Percentiles rank a stretch among this genome's conserved stretches.
phyloP scores from a whole-genome alignment of 2,797 vertebrate species.

The Sebastes vulpes region DNA sequence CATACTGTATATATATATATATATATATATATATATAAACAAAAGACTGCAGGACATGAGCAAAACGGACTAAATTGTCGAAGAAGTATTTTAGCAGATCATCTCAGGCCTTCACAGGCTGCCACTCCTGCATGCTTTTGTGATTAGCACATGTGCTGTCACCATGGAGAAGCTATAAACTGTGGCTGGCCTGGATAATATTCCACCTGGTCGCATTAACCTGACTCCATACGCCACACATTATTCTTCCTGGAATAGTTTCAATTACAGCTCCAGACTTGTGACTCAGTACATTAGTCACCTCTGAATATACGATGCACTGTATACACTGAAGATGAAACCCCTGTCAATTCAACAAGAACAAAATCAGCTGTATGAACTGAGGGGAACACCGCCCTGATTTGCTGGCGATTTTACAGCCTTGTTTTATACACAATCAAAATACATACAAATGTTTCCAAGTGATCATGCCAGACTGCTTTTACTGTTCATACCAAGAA shows the following conservation, averaged over 20 bases:
- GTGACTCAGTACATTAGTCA: slow-evolving; percentile 44
- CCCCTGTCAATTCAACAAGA: not conserved
- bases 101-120: slow-evolving; percentile 2
- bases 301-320: not conserved
- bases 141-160: slow-evolving; percentile 62
- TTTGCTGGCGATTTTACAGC: slow-evolving; percentile 3
- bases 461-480: not conserved
- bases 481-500: slow-evolving; percentile 14
- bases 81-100: slow-evolving; percentile 24
- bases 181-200: slow-evolving; percentile 46
- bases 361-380: slow-evolving; percentile 3
- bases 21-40: not conserved
- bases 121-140: slow-evolving; percentile 50
- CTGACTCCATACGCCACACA: slow-evolving; percentile 33
- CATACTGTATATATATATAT: too few relatives aligned
- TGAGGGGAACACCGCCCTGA: not conserved
- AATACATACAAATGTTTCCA: slow-evolving; percentile 26
- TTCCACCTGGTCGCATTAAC: slow-evolving; percentile 67
- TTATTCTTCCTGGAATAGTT: slow-evolving; percentile 43
- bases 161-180: slow-evolving; percentile 65
- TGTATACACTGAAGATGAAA: not conserved
- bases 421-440: slow-evolving; percentile 24
- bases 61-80: not conserved
- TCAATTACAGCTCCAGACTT: slow-evolving; percentile 37
- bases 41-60: not conserved